Conservation (phyloP, 1,140 invertebrate species). For the Mizuhopecten yessoensis region DNA sequence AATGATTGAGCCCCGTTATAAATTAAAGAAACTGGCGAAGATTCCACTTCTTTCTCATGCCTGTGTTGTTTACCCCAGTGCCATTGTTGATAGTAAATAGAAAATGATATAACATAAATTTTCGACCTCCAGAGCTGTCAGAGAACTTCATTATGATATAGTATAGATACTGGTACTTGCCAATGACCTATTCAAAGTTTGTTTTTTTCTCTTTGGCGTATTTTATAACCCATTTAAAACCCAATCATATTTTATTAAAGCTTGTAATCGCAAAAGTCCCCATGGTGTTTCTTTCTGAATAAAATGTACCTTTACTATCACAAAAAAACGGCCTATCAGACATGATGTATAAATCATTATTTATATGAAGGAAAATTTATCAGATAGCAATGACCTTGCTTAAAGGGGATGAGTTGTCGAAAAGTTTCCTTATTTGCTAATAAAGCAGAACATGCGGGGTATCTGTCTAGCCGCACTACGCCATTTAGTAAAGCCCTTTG, state of each 20-base stretch:
- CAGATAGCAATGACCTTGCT: background rate
- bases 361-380: background rate
- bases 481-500: background rate
- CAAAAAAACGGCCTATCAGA: background rate
- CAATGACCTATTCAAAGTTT: background rate
- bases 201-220: background rate
- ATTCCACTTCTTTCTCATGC: background rate
- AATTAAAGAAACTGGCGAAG: no score
- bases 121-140: background rate
- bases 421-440: background rate
- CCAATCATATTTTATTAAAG: background rate
- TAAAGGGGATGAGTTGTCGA: background rate
- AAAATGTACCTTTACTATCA: slow-evolving; percentile 35
- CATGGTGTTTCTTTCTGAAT: slow-evolving; percentile 15
- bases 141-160: background rate
- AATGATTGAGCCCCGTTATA: no score
- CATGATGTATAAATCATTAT: slow-evolving; percentile 1
- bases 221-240: background rate
- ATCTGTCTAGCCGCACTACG: background rate
- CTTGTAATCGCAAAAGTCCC: slow-evolving; percentile 7
- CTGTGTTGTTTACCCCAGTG: background rate
- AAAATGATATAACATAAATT: background rate
- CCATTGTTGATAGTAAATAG: background rate
- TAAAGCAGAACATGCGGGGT: background rate
- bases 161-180: background rate